Base-by-base conservation (phyloP, 2,797 vertebrate species). In the Centroberyx gerrardi region DNA sequence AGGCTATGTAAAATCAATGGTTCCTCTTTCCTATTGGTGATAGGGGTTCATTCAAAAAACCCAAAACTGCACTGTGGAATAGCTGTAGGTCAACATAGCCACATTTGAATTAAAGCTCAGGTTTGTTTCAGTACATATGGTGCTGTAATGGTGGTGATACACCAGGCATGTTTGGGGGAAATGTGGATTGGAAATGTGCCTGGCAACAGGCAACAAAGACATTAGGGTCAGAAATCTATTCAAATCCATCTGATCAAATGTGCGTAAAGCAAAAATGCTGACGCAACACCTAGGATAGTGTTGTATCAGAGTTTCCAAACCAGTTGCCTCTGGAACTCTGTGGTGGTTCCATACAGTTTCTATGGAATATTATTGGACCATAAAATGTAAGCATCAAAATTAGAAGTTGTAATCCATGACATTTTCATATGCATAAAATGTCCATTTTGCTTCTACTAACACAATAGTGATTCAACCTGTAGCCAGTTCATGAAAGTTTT, bases 251-350 rank as follows among this genome's bases (percentile, higher is more conserved):
- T 29, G 52, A 65, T 63, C 10, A 49, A 68, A 71, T 38, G n/a
- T 3, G 31, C 5, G 10, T n/a, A 72, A 68, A 86, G 75, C 73
- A 84, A 68, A 44, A 80, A 68, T 73, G 28, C 5, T 1, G 31
- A 42, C 73, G 51, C 76, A 79, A 87, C 81, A 79, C 78, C 82
- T 69, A 28, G 46, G 18, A 61, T 12, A 3, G 60, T 48, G 56
- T 72, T 67, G 72, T 72, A 80, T 33, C 27, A 0, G 8, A 0
- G 44, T 18, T 66, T 31, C 9, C 8, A 13, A 79, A 58, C 58
- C n/a, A 53, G 42, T 44, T 31, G 15, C 17, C 13, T 31, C 74
- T 40, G 79, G 76, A 66, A 74, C 5, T 18, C 17, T 5, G 1
- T 9, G 5, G 10, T 22, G 58, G 5, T 17, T 64, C 31, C 4